These are phyloP conservation scores for Mactra quadrangularis DNA, from an alignment of 1,140 invertebrate species.

Conservation along the genomic window DNA sequence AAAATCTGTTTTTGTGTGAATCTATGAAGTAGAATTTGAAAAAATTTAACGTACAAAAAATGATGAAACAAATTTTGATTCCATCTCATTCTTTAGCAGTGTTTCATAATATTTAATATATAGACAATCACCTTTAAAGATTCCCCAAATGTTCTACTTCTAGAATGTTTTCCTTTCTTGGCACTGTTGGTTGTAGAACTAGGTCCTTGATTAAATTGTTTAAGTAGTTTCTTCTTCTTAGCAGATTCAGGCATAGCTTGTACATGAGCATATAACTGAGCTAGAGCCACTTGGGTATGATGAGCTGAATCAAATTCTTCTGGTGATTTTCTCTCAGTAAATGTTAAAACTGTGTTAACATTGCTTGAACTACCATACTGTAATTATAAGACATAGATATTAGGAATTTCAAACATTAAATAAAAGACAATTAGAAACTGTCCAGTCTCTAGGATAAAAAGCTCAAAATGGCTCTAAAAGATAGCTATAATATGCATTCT, in stretches of 20 bases:
- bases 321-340: slow-evolving; percentile 71
- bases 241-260: slow-evolving; percentile 94
- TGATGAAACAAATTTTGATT: too few species aligned
- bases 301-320: slow-evolving; percentile 65
- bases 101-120: too few species aligned
- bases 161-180: slow-evolving; percentile 77
- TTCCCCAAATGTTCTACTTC: slow-evolving; percentile 90
- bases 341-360: slow-evolving; percentile 75
- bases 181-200: slow-evolving; percentile 34
- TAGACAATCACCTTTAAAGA: slow-evolving; percentile 89
- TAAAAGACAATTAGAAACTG: too few species aligned
- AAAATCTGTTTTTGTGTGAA: too few species aligned
- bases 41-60: too few species aligned
- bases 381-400: slow-evolving; percentile 53
- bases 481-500: too few species aligned
- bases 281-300: slow-evolving; percentile 93
- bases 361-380: slow-evolving; percentile 67
- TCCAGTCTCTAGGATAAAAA: too few species aligned
- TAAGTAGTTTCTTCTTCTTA: slow-evolving; percentile 93
- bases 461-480: too few species aligned
- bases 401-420: too few species aligned
- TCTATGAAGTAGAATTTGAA: too few species aligned
- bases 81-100: too few species aligned
- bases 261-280: slow-evolving; percentile 95
- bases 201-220: slow-evolving; percentile 85